phyloP scores from a whole-genome alignment of 2,113 vertebrate genomes.

The Pterocles burchelli region DNA sequence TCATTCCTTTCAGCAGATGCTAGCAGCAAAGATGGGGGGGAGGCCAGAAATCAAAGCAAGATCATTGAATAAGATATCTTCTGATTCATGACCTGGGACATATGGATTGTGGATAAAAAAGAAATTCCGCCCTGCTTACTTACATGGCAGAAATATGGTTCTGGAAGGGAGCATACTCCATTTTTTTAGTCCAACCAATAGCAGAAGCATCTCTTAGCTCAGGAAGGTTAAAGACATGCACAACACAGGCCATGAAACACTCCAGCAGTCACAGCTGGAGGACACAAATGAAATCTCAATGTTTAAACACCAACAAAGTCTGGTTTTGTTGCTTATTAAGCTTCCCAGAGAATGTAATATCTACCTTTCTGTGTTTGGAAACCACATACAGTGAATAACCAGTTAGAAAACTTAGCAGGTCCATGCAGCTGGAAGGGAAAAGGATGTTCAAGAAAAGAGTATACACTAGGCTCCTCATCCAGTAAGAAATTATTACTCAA shows the following conservation, averaged over 20 bases:
- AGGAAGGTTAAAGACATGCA: neutral
- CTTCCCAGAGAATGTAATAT: neutral
- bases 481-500: neutral
- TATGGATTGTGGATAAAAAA: neutral
- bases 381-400: neutral
- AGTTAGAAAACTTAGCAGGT: neutral
- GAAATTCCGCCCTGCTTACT: neutral
- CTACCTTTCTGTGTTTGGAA: neutral
- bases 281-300: neutral
- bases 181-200: neutral
- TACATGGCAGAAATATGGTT: neutral
- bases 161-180: neutral
- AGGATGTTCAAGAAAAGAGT: neutral
- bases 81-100: neutral
- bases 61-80: neutral
- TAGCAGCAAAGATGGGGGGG: neutral
- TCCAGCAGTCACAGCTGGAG: neutral
- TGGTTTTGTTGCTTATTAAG: neutral
- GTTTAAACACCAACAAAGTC: neutral
- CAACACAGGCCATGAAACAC: neutral
- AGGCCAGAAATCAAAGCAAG: neutral
- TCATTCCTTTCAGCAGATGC: neutral
- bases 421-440: neutral
- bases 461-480: neutral
- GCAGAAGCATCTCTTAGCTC: neutral